A percentile compares a stretch with the other conserved stretches of the same genome.
Conservation (phyloP, 2,888 invertebrate species). For the Abrostola tripartita region DNA sequence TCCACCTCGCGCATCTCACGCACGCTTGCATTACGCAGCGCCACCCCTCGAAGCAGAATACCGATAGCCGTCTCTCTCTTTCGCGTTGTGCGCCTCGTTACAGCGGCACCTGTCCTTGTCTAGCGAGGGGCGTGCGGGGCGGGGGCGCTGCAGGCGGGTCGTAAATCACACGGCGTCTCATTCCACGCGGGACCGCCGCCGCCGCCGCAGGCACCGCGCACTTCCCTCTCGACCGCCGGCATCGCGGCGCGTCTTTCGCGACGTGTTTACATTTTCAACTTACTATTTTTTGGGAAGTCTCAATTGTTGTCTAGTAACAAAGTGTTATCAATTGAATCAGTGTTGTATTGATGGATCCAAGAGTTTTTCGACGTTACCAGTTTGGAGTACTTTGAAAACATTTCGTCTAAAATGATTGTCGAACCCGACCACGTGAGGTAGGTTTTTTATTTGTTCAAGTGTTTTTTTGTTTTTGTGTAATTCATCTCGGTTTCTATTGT, state of each 20-base stretch:
- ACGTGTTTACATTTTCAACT: conserved; percentile 83
- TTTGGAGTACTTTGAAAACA: conserved; percentile 81
- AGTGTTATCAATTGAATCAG: conserved; percentile 74
- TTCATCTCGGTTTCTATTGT: conserved; percentile 57
- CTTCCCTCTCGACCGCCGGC: conserved; percentile 84
- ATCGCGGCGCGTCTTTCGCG: conserved; percentile 86
- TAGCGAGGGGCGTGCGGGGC: conserved; percentile 81
- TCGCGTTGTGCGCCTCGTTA: conserved; percentile 48
- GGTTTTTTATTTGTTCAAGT: conserved; percentile 77
- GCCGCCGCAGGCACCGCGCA: conserved; percentile 86
- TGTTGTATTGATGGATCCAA: conserved; percentile 82
- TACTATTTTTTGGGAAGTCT: conserved; percentile 75
- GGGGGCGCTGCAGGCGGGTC: conserved; percentile 88
- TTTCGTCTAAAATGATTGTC: conserved; percentile 86
- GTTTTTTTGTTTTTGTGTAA: conserved; percentile 68
- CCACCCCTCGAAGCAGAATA: conserved; percentile 83
- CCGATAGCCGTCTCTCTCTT: conserved; percentile 76
- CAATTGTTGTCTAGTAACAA: conserved; percentile 72
- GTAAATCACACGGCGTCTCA: conserved; percentile 88
- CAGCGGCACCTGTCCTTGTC: conserved; percentile 71
- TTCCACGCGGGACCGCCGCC: conserved; percentile 88
- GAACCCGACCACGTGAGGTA: conserved; percentile 88
- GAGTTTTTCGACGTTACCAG: conserved; percentile 69
- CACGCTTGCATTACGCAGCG: conserved; percentile 89
- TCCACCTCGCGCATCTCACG: conserved; percentile 88